Base-by-base conservation (phyloP, 2,888 invertebrate genomes). In the Eupithecia insigniata region DNA sequence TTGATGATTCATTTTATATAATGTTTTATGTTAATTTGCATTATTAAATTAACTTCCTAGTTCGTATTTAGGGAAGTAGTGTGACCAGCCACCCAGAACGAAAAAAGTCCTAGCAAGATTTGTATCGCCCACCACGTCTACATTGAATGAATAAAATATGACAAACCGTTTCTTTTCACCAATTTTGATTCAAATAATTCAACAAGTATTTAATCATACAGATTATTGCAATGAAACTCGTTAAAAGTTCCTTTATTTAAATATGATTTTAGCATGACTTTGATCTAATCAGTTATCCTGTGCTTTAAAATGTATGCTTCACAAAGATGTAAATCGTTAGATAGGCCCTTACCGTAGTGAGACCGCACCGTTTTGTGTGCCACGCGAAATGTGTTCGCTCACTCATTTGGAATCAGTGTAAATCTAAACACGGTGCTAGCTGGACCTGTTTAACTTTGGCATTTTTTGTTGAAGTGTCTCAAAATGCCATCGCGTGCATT, bases 31-130 rank as follows among this genome's bases (percentile, higher is more conserved):
- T 34, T 62, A 62, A 62, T 62, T 34, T 34, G 12, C 61, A 62
- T 34, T 34, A 22, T 34, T 62, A 62, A 62, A 32, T 61, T 73
- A 66, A 64, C 58, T 62, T 58, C n/a, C n/a, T 51, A 60, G 64
- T 36, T 66, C 39, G 66, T 64, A 55, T 73, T 60, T 69, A 55
- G 70, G 61, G 30, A 62, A 66, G 73, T 73, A 68, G 66, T 78
- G 80, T 83, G 86, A 77, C 77, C 82, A 81, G 79, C 81, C 79
- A 82, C 80, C 82, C 84, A 87, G 85, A 86, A 88, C 88, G 78
- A 69, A 71, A 66, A 66, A 66, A 77, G 78, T 80, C 80, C 84
- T 85, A 80, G 61, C 76, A 28, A 69, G 74, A 74, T 74, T 66
- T 55, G 58, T 71, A 71, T 74, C 74, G 66, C 68, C 62, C 62